Evolutionary conservation across 2,113 vertebrate genomes (phyloP).

Genomic region (Promerops cafer): DNA sequence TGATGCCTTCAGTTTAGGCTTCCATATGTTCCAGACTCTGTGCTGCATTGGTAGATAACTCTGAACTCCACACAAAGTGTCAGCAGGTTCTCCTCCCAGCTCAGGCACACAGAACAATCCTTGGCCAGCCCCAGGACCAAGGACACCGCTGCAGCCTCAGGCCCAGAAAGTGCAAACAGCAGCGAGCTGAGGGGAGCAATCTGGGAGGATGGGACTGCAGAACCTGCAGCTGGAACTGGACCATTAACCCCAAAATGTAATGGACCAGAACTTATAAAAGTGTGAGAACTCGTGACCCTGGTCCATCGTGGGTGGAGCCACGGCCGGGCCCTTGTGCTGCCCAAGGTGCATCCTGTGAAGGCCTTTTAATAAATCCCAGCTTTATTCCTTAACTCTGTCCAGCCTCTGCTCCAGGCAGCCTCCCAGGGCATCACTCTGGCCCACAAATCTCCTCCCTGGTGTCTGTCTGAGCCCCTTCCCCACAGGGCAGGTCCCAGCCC

Average conservation of each 20-base stretch:
- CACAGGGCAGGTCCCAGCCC: not conserved
- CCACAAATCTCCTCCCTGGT: rapidly evolving
- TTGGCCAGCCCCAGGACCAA: not conserved
- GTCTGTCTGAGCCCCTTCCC: no score
- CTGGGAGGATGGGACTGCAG: not conserved
- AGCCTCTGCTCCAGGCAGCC: not conserved
- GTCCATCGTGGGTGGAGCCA: not conserved
- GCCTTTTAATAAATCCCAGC: not conserved
- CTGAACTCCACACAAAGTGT: not conserved
- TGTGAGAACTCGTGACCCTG: rapidly evolving
- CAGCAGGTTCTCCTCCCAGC: not conserved
- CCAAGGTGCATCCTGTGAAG: not conserved
- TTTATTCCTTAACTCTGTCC: not conserved
- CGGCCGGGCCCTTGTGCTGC: not conserved
- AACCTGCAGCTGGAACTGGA: not conserved
- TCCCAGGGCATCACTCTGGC: not conserved
- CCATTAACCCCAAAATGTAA: not conserved
- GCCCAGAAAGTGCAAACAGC: not conserved
- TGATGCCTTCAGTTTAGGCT: not conserved
- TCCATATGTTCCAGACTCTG: not conserved
- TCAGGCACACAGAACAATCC: not conserved
- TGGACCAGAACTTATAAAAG: not conserved
- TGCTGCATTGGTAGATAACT: rapidly evolving
- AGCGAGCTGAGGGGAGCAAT: not conserved
- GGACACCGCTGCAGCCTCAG: not conserved